Evolutionary conservation across 2,797 vertebrate species (phyloP).

Genomic region (Cacajao melanocephalus): DNA sequence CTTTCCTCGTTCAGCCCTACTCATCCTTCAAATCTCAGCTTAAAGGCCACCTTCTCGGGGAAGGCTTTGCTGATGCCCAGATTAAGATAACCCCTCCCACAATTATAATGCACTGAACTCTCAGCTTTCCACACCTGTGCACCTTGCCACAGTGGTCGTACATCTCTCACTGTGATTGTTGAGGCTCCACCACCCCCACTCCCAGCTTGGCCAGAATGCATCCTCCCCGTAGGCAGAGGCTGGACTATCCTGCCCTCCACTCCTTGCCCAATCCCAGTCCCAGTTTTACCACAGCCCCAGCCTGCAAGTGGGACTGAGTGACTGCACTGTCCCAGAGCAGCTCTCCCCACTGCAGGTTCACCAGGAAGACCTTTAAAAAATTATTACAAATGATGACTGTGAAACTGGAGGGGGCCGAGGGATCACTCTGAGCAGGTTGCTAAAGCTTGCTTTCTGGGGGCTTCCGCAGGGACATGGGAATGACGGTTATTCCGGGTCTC

Average conservation of each 20-base stretch:
- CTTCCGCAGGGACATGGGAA: not conserved
- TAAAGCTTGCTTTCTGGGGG: not conserved
- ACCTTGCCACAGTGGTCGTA: fast-evolving
- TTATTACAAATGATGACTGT: not conserved
- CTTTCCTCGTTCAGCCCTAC: not conserved
- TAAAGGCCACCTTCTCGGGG: not conserved
- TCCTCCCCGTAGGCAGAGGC: not conserved
- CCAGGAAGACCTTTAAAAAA: not conserved
- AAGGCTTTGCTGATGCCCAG: not conserved
- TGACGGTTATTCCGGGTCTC: fast-evolving
- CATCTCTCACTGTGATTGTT: too few relatives aligned
- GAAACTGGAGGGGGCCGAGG: too few relatives aligned
- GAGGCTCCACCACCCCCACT: fast-evolving
- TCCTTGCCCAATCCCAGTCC: not conserved
- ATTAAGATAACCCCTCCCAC: fast-evolving
- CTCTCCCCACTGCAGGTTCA: not conserved
- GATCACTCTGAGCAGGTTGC: not conserved
- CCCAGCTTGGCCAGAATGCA: not conserved
- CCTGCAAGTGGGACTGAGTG: not conserved
- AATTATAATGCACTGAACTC: fast-evolving
- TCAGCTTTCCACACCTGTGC: not conserved
- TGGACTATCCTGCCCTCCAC: fast-evolving
- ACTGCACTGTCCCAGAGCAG: not conserved
- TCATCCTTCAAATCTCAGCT: not conserved
- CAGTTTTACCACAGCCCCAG: not conserved